Evolutionary conservation across 1,140 invertebrate species (phyloP).

Genomic region (Drosophila obscura): DNA sequence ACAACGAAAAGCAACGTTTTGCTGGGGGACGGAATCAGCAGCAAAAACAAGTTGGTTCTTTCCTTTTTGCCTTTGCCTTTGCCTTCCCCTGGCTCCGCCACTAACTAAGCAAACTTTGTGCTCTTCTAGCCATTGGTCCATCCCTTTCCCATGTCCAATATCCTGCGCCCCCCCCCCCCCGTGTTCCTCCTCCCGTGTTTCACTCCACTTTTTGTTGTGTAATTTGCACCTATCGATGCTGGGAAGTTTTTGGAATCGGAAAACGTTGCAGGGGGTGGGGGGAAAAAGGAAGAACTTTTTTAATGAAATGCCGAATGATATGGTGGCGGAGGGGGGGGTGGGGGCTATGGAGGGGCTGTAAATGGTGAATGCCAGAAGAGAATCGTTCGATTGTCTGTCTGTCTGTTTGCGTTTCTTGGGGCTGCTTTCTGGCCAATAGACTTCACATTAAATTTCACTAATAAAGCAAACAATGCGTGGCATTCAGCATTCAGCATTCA

Average conservation of each 20-base stretch:
- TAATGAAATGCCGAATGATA: conserved; percentile 53
- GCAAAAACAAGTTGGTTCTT: conserved; percentile 46
- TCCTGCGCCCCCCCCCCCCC: not conserved
- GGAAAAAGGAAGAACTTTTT: conserved; percentile 44
- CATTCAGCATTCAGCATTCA: conserved; percentile 27
- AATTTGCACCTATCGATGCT: conserved; percentile 79
- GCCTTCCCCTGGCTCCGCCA: not conserved
- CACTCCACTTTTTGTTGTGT: conserved; percentile 56
- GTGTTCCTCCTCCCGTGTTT: not conserved
- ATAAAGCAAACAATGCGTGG: conserved; percentile 77
- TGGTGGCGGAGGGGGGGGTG: not conserved
- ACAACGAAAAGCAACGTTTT: conserved; percentile 18
- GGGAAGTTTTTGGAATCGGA: conserved; percentile 53
- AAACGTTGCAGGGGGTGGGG: not conserved
- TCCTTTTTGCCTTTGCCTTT: too few relatives aligned
- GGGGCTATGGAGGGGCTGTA: not conserved
- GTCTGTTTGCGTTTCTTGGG: conserved; percentile 4
- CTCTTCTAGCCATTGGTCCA: not conserved
- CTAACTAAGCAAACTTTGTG: conserved; percentile 47
- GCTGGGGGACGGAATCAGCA: conserved; percentile 25
- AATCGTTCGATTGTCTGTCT: conserved; percentile 15
- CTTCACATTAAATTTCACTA: conserved; percentile 76
- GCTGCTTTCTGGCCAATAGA: conserved; percentile 44
- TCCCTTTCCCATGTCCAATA: too few relatives aligned
- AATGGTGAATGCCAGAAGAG: conserved; percentile 12